Evolutionary conservation across 2,888 invertebrate species (phyloP), one percentile per base, ranked within the genome.

Genomic region (Bhutanitis thaidina): DNA sequence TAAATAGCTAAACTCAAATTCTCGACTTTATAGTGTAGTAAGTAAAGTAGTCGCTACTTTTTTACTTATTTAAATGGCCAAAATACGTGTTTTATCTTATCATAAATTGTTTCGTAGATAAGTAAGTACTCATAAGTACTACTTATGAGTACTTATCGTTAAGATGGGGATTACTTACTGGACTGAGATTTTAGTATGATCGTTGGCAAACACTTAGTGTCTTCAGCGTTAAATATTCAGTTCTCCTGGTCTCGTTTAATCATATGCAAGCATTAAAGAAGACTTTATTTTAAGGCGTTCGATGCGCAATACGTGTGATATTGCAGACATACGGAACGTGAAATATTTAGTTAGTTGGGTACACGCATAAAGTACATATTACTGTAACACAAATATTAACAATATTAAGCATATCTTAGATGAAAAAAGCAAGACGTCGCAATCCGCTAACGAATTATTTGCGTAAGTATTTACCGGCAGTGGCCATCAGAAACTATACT

Each of bases 81-180:
- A 32, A 54, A 54, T 34, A n/a, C n/a, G 12, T 34, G 10, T 58
- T 52, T 49, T 54, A 60, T 58, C 58, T 61, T 62, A 64, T 62
- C 62, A 40, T 32, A 48, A 43, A 51, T 38, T 45, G 52, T 55
- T 58, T 56, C 30, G 49, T 41, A 55, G 55, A 60, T 57, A 57
- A 12, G 30, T 30, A 30, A n/a, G 53, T 54, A 44, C 48, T 51
- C 52, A 45, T 49, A 56, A 57, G 57, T 55, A 56, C 36, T 12
- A 27, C 27, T 27, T 27, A 27, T 8, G 8, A 4, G 20, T 51
- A 49, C 55, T 54, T 72, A 74, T 72, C 69, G 40, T 44, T 15
- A 48, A 64, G 58, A 71, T 64, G 66, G 62, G 62, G 71, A 77
- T 79, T 74, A 77, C 53, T 47, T 52, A 56, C 41, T 55, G 48